Base-by-base conservation (phyloP, 2,113 vertebrate genomes). In the Rhizomys pruinosus region DNA sequence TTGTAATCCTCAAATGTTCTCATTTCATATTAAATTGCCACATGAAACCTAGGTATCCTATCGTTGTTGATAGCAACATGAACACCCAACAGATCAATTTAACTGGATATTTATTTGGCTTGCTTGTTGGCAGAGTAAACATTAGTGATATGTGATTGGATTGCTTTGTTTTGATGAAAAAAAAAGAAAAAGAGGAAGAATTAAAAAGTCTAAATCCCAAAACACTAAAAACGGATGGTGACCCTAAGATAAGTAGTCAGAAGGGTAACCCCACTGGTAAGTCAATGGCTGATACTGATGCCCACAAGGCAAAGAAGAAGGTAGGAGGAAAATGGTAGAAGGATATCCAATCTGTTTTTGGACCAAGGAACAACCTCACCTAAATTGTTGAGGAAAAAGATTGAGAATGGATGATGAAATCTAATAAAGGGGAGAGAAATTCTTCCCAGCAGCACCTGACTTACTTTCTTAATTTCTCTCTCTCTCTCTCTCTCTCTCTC, bases 21-120 rank as follows among this genome's bases (percentile, higher is more conserved):
- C 63, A 77, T 23, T 52, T 87, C 90, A 91, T 92, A 76, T 73
- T 64, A 55, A 91, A 93, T 66, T 68, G 47, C 44, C 89, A 81
- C 6, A 2, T 27, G 23, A 80, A 72, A 4, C 42, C 32, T 61
- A 9, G 0, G 47, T 69, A 64, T n/a, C n/a, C n/a, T n/a, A n/a
- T 73, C 80, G 71, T 84, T 94, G 25, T 11, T 73, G 47, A 39
- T 2, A 94, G 22, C 11, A 15, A 69, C 22, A 80, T 20, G 25
- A 82, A 61, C 4, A 68, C 8, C 15, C 61, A 79, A 52, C 4
- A 52, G 44, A 20, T 91, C 39, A 64, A n/a, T 71, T n/a, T 78
- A 79, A 87, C 16, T 71, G 20, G n/a, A n/a, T 80, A 55, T 2
- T 39, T 86, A 77, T 7, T 90, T 81, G 37, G 16, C 79, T 93